A percentile compares a stretch with the other conserved stretches of the same genome.
These are phyloP conservation scores for Prolemur simus DNA, from an alignment of 2,113 vertebrate species.

Conservation along the genomic window DNA sequence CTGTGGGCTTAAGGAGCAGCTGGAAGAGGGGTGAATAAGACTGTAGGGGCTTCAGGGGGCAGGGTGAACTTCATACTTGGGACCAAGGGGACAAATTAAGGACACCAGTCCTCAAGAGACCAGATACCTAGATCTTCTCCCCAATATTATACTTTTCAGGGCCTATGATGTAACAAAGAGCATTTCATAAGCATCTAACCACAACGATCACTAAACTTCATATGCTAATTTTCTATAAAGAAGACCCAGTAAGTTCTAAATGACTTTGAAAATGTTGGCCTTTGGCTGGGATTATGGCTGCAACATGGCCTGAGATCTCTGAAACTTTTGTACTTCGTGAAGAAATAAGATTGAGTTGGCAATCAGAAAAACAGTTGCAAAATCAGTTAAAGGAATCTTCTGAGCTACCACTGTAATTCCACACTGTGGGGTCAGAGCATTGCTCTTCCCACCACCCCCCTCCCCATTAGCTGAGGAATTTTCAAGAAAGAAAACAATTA, in stretches of 20 bases:
- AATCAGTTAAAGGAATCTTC: background rate
- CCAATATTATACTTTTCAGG: background rate
- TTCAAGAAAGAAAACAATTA: constrained; percentile 78
- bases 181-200: background rate
- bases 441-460: background rate
- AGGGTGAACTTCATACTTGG: background rate
- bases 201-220: background rate
- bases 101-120: background rate
- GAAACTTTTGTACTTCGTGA: background rate
- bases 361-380: background rate
- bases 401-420: background rate
- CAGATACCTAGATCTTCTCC: background rate
- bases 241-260: background rate
- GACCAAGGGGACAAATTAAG: background rate
- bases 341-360: background rate
- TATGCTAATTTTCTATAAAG: background rate
- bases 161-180: background rate
- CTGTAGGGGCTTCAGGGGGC: background rate
- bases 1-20: background rate
- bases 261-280: background rate
- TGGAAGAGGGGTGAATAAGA: background rate
- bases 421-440: background rate
- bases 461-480: background rate
- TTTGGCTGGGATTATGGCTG: background rate
- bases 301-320: background rate